These are phyloP conservation scores for Heliocidaris tuberculata DNA, from an alignment of 35 echinoderm and acorn worm species.

Conservation along the genomic window DNA sequence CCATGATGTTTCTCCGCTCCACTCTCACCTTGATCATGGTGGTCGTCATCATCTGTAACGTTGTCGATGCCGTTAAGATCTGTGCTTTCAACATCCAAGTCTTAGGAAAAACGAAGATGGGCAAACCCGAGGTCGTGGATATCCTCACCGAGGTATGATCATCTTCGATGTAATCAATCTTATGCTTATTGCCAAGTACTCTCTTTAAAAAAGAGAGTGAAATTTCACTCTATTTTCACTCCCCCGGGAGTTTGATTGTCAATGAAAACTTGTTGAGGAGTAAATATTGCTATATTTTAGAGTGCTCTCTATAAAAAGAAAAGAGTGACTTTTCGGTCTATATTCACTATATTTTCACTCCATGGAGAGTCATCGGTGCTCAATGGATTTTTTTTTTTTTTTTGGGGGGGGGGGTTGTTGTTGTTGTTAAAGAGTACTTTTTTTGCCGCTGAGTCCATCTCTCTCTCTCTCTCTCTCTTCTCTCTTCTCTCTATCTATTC, in stretches of 20 bases:
- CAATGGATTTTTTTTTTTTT: no score
- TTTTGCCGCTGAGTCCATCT: no score
- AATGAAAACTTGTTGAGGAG: no score
- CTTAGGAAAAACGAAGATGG: constrained; percentile 58
- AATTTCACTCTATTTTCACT: not conserved
- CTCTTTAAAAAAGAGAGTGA: not conserved
- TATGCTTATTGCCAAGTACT: no score
- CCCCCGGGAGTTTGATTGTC: not conserved
- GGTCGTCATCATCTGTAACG: not conserved
- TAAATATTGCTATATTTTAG: no score
- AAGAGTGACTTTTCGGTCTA: no score
- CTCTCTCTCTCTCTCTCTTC: no score
- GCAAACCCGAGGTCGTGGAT: constrained; percentile 60
- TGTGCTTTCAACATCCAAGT: constrained; percentile 61
- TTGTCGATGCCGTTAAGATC: constrained; percentile 4
- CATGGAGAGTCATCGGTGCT: no score
- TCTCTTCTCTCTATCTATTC: not conserved
- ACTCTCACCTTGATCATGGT: not conserved
- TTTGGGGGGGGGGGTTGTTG: no score
- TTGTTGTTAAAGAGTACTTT: no score
- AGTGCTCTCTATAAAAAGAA: no score
- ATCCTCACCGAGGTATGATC: constrained; percentile 35
- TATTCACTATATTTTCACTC: no score
- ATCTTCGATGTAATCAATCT: not conserved
- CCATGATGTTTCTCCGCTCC: not conserved